These are phyloP conservation scores for Herpetotheres cachinnans DNA, from an alignment of 2,113 vertebrate genomes.

Conservation along the genomic window DNA sequence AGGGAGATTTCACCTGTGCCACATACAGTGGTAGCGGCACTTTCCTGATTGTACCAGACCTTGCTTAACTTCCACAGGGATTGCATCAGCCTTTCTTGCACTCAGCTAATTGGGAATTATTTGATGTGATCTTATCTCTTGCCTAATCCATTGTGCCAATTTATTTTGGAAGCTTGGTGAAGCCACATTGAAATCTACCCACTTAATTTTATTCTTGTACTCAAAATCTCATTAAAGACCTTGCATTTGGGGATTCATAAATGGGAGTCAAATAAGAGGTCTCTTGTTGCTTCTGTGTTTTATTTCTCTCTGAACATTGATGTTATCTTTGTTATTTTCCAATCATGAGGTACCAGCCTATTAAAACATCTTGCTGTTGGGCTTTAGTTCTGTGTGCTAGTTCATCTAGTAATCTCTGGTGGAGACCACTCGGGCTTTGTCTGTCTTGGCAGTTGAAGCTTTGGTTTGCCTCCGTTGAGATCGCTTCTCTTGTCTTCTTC, in stretches of 20 bases:
- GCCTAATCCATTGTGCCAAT: not conserved
- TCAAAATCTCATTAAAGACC: not conserved
- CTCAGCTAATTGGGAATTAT: not conserved
- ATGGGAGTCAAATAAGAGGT: not conserved
- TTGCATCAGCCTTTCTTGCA: slow-evolving; percentile 26
- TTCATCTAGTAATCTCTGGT: not conserved
- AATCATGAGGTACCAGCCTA: rapidly evolving
- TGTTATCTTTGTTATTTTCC: not conserved
- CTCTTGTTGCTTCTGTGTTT: not conserved
- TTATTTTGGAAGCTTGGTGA: not conserved
- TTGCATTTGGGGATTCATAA: not conserved
- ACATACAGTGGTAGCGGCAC: rapidly evolving
- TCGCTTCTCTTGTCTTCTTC: not conserved
- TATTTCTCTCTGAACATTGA: not conserved
- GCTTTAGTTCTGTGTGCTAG: not conserved
- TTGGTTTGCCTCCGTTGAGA: not conserved
- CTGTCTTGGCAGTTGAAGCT: not conserved
- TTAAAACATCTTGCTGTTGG: not conserved
- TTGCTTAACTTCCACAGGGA: not conserved
- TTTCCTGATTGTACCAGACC: not conserved
- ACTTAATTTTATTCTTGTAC: not conserved
- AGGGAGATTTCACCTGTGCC: not conserved
- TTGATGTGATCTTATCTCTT: not conserved
- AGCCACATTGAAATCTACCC: not conserved
- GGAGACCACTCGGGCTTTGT: not conserved